Evolutionary conservation across 1,140 invertebrate species (phyloP).

Genomic region (Euglossa dilemma): DNA sequence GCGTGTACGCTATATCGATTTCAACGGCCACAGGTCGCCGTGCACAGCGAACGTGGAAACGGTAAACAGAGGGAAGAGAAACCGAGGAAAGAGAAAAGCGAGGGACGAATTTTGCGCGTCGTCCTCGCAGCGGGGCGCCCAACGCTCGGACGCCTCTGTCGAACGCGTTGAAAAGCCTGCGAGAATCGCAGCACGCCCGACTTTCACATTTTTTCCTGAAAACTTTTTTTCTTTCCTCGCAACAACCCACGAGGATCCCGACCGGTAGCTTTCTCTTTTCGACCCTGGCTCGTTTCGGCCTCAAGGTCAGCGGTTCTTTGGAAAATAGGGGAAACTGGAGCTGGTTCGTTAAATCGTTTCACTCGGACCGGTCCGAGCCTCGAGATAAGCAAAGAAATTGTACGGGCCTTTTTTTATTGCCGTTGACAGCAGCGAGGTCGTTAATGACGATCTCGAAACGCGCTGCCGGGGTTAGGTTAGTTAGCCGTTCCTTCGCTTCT

Average conservation of each 20-base stretch:
- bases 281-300: background rate
- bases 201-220: slow-evolving; percentile 80
- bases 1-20: slow-evolving; percentile 13
- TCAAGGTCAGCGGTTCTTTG: slow-evolving; percentile 3
- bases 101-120: slow-evolving; percentile 71
- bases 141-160: slow-evolving; percentile 55
- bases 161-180: slow-evolving; percentile 12
- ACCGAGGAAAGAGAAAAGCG: slow-evolving; percentile 26
- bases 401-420: background rate
- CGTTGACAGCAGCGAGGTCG: background rate
- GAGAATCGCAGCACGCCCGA: slow-evolving; percentile 47
- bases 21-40: background rate
- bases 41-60: background rate
- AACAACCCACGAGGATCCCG: slow-evolving; percentile 20
- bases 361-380: background rate
- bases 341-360: background rate
- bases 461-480: no score
- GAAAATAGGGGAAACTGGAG: background rate
- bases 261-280: slow-evolving; percentile 40
- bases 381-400: background rate
- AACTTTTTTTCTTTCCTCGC: slow-evolving; percentile 63
- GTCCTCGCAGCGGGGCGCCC: slow-evolving; percentile 64
- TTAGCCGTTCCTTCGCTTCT: no score
- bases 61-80: slow-evolving; percentile 35
- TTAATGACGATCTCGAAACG: background rate